phyloP scores from a whole-genome alignment of 1,140 invertebrate genomes.

The Pristionchus pacificus region DNA sequence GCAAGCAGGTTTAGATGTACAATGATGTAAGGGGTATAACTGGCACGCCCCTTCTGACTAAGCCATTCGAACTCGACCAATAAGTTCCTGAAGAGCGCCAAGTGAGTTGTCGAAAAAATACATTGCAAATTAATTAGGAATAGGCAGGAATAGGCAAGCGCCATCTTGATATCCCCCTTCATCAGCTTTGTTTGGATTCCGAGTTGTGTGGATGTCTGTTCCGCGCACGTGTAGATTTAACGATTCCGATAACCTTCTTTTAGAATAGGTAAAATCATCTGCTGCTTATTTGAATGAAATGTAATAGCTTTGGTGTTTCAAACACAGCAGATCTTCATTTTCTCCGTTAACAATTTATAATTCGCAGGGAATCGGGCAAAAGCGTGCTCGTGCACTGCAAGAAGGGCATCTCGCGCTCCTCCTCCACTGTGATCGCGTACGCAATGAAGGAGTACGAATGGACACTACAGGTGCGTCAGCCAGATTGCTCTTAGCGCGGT shows the following conservation, averaged over 20 bases:
- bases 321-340: too few species aligned
- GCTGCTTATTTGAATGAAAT: conserved; percentile 2
- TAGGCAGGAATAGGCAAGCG: too few species aligned
- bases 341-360: conserved; percentile 8
- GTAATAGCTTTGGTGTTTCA: conserved; percentile 6
- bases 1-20: too few species aligned
- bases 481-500: not conserved
- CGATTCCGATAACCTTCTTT: too few species aligned
- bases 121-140: too few species aligned
- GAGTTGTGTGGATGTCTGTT: not conserved
- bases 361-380: conserved; percentile 72
- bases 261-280: too few species aligned
- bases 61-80: conserved; percentile 95
- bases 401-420: conserved; percentile 96
- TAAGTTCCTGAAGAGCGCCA: conserved; percentile 89
- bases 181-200: not conserved
- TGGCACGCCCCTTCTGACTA: conserved; percentile 85
- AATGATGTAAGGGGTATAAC: conserved; percentile 96
- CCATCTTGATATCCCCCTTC: not conserved
- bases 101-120: too few species aligned
- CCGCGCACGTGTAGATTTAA: too few species aligned
- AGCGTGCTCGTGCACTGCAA: conserved; percentile 95
- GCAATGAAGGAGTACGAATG: conserved; percentile 88
- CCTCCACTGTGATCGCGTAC: conserved; percentile 75
- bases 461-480: conserved; percentile 63